Percentiles rank a stretch among this genome's conserved stretches.
These are phyloP conservation scores for Delia radicum DNA, from an alignment of 1,140 invertebrate species.

Conservation along the genomic window DNA sequence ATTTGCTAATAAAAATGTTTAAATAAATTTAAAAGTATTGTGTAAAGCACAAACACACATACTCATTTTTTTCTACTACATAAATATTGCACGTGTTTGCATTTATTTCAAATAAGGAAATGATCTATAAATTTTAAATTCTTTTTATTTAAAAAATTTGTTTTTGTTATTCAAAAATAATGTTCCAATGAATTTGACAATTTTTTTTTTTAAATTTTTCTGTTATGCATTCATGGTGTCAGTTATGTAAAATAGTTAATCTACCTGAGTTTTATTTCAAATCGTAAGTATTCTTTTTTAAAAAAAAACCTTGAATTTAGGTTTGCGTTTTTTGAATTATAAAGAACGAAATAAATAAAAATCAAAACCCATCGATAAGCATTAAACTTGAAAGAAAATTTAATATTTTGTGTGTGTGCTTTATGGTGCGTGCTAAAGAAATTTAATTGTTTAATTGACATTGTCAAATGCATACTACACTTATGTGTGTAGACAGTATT, in stretches of 20 bases:
- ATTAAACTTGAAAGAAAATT: background rate
- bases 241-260: too few species aligned
- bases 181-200: background rate
- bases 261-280: background rate
- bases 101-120: background rate
- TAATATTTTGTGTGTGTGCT: background rate
- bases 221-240: background rate
- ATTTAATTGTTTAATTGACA: slow-evolving; percentile 7
- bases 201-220: background rate
- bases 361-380: background rate
- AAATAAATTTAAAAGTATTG: too few species aligned
- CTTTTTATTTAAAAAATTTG: background rate
- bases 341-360: too few species aligned
- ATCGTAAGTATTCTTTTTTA: background rate
- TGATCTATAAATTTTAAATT: background rate
- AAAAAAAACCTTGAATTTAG: background rate
- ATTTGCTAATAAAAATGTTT: background rate
- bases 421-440: background rate
- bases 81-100: background rate
- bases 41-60: background rate
- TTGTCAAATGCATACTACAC: too few species aligned
- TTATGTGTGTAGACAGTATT: too few species aligned
- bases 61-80: background rate
- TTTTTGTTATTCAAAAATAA: too few species aligned
- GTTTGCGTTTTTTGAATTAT: background rate